phyloP scores from a whole-genome alignment of 2,888 invertebrate genomes.

The Tupiocoris notatus region DNA sequence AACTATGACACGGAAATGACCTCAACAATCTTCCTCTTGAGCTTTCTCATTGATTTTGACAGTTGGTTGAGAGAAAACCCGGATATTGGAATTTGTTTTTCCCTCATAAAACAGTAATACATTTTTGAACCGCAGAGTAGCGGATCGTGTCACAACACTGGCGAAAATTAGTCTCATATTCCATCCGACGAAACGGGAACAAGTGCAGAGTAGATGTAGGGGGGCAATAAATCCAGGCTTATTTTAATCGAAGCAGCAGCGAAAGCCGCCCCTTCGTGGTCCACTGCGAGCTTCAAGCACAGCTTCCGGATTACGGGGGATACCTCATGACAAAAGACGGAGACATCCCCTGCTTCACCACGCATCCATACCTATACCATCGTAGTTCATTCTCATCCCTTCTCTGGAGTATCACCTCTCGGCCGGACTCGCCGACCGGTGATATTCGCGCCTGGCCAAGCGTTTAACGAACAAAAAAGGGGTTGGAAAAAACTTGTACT shows the following conservation, averaged over 20 bases:
- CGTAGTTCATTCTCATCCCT: too few species aligned
- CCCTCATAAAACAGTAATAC: too few species aligned
- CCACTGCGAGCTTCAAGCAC: too few species aligned
- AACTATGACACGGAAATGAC: too few species aligned
- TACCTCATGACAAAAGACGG: conserved; percentile 35
- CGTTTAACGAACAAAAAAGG: not conserved
- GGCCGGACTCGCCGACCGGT: not conserved
- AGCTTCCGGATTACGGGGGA: conserved; percentile 26
- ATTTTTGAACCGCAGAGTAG: too few species aligned
- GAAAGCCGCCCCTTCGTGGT: not conserved
- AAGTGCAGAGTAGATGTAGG: not conserved
- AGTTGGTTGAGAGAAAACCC: too few species aligned
- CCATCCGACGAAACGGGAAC: not conserved
- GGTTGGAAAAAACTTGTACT: not conserved
- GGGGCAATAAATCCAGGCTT: conserved; percentile 37
- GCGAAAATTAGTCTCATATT: not conserved
- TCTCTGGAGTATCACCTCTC: not conserved
- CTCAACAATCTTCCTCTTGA: too few species aligned
- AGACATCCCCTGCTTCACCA: not conserved
- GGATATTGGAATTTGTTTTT: too few species aligned
- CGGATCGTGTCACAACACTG: too few species aligned
- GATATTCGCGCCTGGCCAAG: not conserved
- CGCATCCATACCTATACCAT: not conserved
- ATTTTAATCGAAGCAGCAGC: conserved; percentile 36
- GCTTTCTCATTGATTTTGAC: too few species aligned